Evolutionary conservation across 1,140 invertebrate species (phyloP), one percentile per base, ranked within the genome.

Genomic region (Pemphigus obesinymphae): DNA sequence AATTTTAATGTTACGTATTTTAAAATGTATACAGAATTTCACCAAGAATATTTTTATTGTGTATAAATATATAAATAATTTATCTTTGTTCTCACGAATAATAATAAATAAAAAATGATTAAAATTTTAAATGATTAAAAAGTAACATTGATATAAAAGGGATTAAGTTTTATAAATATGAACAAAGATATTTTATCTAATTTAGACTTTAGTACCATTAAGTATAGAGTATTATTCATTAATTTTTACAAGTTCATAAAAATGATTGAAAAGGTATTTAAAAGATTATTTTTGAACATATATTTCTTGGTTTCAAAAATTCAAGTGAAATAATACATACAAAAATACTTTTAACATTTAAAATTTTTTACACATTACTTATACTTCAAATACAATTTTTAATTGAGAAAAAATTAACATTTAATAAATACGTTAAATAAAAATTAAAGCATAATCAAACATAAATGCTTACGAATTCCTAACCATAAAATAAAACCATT

Each of bases 401-500:
- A 50, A 31, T 73, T 20, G 43, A 73, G 68, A 50, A 73, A 45
- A 50, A 73, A 73, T 73, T 73, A 50, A 73, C 70, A 73, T 73
- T 70, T 48, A 50, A 31, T 48, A 73, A 48, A 48, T 73, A 73
- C 7, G 40, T 73, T 20, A 48, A 73, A 23, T 50, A 73, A 48
- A 45, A 73, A 73, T n/a, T 5, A 48, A 73, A 50, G 43, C 70
- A 50, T 48, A 31, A 73, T 50, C 20, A 73, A 48, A 73, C 45
- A 73, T 50, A 50, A 73, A 73, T 31, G 43, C 26, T 73, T 10
- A 73, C 31, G 17, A 31, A n/a, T 48, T 31, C 50, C 45, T 50
- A 50, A 73, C 26, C 70, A 58, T 78, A 78, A 78, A 78, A 78
- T 78, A 78, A 55, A 78, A 78, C 31, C 5, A 61, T 63, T 55